Percentiles rank a stretch among this genome's conserved stretches.
phyloP scores from a whole-genome alignment of 2,888 invertebrate species.

The Noctua fimbriata region DNA sequence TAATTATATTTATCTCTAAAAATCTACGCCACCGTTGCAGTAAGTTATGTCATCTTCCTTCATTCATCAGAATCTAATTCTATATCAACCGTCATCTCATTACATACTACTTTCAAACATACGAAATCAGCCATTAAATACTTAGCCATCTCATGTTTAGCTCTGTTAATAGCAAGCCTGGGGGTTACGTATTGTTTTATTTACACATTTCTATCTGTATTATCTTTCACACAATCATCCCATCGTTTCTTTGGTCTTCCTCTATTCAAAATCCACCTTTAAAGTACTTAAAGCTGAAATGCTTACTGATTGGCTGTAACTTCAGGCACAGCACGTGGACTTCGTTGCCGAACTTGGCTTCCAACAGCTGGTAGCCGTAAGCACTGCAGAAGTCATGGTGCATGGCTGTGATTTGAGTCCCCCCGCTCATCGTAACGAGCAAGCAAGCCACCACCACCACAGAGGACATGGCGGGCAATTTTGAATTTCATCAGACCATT shows the following conservation, averaged over 20 bases:
- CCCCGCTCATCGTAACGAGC: conserved; percentile 29
- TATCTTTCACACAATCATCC: not conserved
- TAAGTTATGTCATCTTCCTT: too few relatives aligned
- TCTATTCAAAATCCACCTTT: not conserved
- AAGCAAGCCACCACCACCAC: conserved; percentile 47
- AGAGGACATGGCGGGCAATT: conserved; percentile 54
- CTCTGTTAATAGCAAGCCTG: too few relatives aligned
- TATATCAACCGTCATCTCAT: not conserved
- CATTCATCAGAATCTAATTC: too few relatives aligned
- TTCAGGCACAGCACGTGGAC: conserved; percentile 80
- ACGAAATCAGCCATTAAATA: too few relatives aligned
- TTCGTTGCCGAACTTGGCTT: conserved; percentile 81
- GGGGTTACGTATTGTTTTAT: too few relatives aligned
- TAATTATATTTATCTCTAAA: too few relatives aligned
- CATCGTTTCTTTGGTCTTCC: too few relatives aligned
- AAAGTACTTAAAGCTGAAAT: not conserved
- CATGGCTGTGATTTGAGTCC: conserved; percentile 3
- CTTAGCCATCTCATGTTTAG: too few relatives aligned
- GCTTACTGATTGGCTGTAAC: conserved; percentile 75
- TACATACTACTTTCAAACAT: not conserved
- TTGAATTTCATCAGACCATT: conserved; percentile 59
- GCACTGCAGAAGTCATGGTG: conserved; percentile 66
- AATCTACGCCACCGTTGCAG: too few relatives aligned
- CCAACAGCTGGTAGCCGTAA: conserved; percentile 75
- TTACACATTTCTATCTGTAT: not conserved